phyloP scores from a whole-genome alignment of 2,113 vertebrate species.

The Oryzias celebensis region DNA sequence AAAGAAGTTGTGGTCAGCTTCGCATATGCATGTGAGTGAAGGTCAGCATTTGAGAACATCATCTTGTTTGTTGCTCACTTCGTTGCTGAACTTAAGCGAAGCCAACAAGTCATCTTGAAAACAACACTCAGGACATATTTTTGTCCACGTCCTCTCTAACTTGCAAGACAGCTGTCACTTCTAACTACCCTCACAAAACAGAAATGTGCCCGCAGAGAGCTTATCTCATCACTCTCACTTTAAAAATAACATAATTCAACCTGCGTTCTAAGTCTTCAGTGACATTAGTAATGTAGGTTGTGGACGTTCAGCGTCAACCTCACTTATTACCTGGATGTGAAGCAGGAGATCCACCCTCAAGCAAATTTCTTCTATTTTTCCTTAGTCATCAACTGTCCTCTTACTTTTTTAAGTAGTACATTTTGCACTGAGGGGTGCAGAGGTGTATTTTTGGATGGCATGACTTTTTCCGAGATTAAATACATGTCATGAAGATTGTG shows the following conservation, averaged over 20 bases:
- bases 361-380: not conserved
- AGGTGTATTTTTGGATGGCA: constrained; percentile 26
- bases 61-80: not conserved
- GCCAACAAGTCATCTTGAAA: constrained; percentile 31
- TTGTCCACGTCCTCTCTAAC: constrained; percentile 13
- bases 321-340: constrained; percentile 27
- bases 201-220: constrained; percentile 31
- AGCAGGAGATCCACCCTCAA: constrained; percentile 5
- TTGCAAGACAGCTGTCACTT: constrained; percentile 47
- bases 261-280: constrained; percentile 3
- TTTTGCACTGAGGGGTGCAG: no score
- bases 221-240: constrained; percentile 23
- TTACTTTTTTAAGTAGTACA: no score
- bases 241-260: constrained; percentile 29
- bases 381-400: not conserved
- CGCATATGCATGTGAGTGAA: not conserved
- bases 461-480: constrained; percentile 23
- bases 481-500: constrained; percentile 33
- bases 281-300: constrained; percentile 17
- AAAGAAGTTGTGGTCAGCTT: not conserved
- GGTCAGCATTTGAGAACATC: not conserved
- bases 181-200: constrained; percentile 19
- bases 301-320: not conserved
- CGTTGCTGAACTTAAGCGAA: constrained; percentile 19
- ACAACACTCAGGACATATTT: constrained; percentile 22